Evolutionary conservation across 2,113 vertebrate species (phyloP).

Genomic region (Uropsilus gracilis): DNA sequence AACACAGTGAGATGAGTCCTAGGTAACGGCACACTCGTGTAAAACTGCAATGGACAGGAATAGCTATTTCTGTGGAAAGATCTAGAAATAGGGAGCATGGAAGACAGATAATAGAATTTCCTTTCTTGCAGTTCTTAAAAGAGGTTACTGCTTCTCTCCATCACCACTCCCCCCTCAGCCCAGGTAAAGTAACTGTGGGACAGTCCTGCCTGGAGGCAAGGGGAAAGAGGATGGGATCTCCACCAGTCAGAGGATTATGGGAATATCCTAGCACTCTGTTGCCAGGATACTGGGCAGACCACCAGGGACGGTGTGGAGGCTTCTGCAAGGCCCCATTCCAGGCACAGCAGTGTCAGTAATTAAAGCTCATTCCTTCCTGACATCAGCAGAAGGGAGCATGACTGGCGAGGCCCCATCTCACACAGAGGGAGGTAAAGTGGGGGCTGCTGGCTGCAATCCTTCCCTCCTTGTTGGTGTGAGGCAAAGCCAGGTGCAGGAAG

Average conservation of each 20-base stretch:
- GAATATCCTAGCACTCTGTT: conserved; percentile 11
- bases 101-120: neutral
- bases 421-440: conserved; percentile 45
- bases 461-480: conserved; percentile 18
- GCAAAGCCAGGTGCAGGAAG: conserved; percentile 70
- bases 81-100: neutral
- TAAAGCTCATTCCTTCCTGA: conserved; percentile 64
- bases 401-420: conserved; percentile 57
- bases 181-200: neutral
- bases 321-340: conserved; percentile 41
- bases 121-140: neutral
- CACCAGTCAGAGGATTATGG: neutral
- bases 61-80: neutral
- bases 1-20: neutral
- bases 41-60: neutral
- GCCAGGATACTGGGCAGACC: conserved; percentile 23
- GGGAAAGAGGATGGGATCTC: neutral
- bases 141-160: neutral
- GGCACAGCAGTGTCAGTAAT: conserved; percentile 72
- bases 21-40: neutral
- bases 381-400: neutral
- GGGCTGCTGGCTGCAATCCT: conserved; percentile 59
- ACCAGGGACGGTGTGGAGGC: neutral
- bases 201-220: neutral
- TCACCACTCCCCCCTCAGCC: neutral